Conservation (phyloP, 2,797 vertebrate species). For the Anguilla anguilla region DNA sequence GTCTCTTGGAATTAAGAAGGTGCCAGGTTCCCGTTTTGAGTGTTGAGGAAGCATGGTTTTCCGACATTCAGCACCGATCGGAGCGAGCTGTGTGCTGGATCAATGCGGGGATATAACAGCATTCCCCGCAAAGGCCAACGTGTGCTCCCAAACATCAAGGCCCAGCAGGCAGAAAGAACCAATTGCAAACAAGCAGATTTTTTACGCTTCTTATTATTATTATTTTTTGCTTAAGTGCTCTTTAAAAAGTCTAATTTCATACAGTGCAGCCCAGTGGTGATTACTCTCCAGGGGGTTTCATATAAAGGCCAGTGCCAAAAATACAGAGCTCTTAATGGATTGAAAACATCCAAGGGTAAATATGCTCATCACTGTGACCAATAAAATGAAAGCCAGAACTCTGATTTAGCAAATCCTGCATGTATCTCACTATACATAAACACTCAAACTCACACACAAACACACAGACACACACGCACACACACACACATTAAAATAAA, state of each 20-base stretch:
- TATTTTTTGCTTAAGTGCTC: constrained; percentile 12
- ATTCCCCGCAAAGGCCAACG: constrained; percentile 32
- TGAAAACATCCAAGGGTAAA: constrained; percentile 10
- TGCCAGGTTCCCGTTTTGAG: constrained; percentile 37
- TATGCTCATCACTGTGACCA: not conserved
- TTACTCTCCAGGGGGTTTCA: constrained; percentile 16
- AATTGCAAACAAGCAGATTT: constrained; percentile 22
- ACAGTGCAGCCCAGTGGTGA: constrained; percentile 19
- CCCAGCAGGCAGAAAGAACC: constrained; percentile 20
- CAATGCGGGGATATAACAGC: constrained; percentile 3
- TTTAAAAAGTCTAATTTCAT: constrained; percentile 23
- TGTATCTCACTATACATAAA: not conserved
- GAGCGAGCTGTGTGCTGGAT: constrained; percentile 1
- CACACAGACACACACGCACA: too few relatives aligned
- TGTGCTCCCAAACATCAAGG: constrained; percentile 32
- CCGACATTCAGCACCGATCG: not conserved
- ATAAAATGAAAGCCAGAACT: not conserved
- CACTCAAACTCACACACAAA: too few relatives aligned
- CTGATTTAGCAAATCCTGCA: not conserved
- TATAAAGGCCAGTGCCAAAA: constrained; percentile 17
- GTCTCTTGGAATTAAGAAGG: constrained; percentile 32
- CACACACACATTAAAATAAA: too few relatives aligned
- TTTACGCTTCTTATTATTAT: not conserved
- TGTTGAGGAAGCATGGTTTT: constrained; percentile 27
- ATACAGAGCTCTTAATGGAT: not conserved